phyloP scores from a whole-genome alignment of 2,888 invertebrate species.

The Dione vanillae region DNA sequence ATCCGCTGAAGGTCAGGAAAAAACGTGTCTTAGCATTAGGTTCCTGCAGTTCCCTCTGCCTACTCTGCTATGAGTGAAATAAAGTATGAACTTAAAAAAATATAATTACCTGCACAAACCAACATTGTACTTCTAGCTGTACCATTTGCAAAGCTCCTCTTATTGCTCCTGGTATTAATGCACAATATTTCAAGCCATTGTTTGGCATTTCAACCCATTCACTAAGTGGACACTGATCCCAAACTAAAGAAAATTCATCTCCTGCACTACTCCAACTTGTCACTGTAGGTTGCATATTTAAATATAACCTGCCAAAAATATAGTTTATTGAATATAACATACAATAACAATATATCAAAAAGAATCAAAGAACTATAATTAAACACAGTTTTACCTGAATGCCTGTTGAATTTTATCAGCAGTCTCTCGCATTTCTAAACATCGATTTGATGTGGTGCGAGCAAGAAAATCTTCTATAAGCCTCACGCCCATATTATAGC shows the following conservation, averaged over 20 bases:
- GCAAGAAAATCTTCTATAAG: conserved; percentile 99
- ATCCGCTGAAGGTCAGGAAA: background rate
- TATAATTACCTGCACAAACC: conserved; percentile 90
- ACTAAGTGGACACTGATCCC: conserved; percentile 97
- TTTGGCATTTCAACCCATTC: conserved; percentile 98
- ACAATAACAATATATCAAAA: background rate
- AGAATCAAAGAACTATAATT: background rate
- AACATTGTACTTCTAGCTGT: conserved; percentile 96
- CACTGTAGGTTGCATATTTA: conserved; percentile 96
- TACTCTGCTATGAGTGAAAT: too few relatives aligned
- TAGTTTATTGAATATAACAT: background rate
- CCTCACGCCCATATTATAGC: conserved; percentile 99
- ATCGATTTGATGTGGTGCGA: conserved; percentile 93
- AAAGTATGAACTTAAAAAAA: too few relatives aligned
- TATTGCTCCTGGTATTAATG: conserved; percentile 94
- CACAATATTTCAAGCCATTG: conserved; percentile 94
- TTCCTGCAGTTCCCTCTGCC: too few relatives aligned
- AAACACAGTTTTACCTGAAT: conserved; percentile 76
- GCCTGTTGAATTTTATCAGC: conserved; percentile 96
- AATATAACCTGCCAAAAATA: conserved; percentile 86
- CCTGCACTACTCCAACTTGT: conserved; percentile 97
- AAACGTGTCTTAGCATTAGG: too few relatives aligned
- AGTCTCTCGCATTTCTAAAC: conserved; percentile 97
- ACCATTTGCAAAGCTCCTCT: conserved; percentile 99
- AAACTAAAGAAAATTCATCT: conserved; percentile 97